phyloP scores from a whole-genome alignment of 2,113 vertebrate species.

The Myrmecobius fasciatus region DNA sequence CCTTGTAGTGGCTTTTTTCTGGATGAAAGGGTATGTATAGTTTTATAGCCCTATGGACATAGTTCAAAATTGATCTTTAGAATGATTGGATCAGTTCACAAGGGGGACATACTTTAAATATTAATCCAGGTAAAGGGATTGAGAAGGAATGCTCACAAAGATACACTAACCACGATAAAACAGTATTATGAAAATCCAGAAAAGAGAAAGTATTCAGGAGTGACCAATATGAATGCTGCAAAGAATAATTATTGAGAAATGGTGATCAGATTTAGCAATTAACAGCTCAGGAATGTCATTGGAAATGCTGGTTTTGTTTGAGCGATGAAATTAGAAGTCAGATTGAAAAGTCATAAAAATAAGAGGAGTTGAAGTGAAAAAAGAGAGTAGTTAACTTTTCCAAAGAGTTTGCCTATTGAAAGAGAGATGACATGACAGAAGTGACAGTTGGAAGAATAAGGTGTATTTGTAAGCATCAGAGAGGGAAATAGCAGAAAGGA shows the following conservation, averaged over 20 bases:
- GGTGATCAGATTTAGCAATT: background rate
- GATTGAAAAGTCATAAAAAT: background rate
- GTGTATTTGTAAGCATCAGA: background rate
- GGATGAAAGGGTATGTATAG: no score
- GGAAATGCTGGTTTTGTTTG: background rate
- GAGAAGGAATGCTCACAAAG: no score
- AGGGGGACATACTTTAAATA: no score
- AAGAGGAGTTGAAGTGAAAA: background rate
- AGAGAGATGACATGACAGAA: background rate
- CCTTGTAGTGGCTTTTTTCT: no score
- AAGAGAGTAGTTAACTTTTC: background rate
- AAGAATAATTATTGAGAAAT: background rate
- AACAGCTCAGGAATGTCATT: background rate
- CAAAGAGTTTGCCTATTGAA: background rate
- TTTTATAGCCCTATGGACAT: no score
- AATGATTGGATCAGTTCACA: no score
- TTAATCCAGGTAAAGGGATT: no score
- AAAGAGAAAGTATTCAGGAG: background rate
- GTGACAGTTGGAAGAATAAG: background rate
- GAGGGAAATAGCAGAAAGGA: background rate
- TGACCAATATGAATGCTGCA: background rate
- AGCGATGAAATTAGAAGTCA: background rate
- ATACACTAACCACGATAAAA: no score
- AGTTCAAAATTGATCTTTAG: no score
- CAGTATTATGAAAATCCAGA: background rate